These are phyloP conservation scores for Chauna torquata DNA, from an alignment of 2,113 vertebrate species.

Conservation along the genomic window DNA sequence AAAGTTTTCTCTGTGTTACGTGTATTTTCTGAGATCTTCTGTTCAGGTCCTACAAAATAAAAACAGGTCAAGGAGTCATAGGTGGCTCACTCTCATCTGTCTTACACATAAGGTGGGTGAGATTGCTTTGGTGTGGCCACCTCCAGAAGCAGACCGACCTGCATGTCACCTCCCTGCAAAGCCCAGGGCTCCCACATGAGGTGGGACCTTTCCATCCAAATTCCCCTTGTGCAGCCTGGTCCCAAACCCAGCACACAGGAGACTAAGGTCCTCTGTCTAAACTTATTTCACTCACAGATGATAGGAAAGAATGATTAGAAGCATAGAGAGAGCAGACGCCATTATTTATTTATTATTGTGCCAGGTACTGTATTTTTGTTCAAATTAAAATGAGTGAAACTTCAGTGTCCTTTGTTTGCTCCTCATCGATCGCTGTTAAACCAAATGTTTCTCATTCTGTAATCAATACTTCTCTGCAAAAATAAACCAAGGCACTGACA, in stretches of 20 bases:
- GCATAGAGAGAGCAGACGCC: neutral
- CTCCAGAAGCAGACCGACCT: neutral
- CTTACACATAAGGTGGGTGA: neutral
- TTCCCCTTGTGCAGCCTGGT: too few species aligned
- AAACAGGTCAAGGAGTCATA: neutral
- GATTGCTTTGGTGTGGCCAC: neutral
- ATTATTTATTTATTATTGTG: constrained; percentile 15
- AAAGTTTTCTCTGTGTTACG: neutral
- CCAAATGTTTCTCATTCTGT: constrained; percentile 76
- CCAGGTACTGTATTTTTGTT: neutral
- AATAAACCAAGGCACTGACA: constrained; percentile 74
- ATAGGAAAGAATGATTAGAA: constrained; percentile 11
- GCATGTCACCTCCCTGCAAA: neutral
- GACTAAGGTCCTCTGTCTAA: neutral
- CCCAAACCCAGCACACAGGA: neutral
- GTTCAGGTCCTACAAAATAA: neutral
- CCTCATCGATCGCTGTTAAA: constrained; percentile 74
- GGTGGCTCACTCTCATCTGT: neutral
- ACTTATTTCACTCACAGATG: neutral
- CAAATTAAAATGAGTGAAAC: constrained; percentile 72
- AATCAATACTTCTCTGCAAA: constrained; percentile 77
- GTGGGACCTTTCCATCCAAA: neutral
- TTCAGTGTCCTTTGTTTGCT: constrained; percentile 72
- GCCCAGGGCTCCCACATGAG: rapidly evolving
- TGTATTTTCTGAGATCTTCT: neutral